phyloP scores from a whole-genome alignment of 2,113 vertebrate genomes.

The Arizona elegans region DNA sequence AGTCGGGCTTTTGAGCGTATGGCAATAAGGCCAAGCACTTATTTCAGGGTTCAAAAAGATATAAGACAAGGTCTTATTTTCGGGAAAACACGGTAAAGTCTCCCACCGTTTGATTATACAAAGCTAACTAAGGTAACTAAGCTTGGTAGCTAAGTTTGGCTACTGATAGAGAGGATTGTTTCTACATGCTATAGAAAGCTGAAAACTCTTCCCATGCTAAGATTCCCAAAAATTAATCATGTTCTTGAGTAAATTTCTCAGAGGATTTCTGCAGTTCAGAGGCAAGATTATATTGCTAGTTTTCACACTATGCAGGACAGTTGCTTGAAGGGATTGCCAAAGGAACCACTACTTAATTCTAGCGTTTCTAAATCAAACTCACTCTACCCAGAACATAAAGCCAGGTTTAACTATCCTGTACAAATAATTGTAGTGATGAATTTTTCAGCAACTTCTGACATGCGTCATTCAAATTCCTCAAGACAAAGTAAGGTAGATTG shows the following conservation, averaged over 20 bases:
- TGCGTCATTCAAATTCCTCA: background rate
- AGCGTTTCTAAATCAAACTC: background rate
- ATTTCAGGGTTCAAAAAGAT: too few relatives aligned
- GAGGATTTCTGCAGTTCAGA: background rate
- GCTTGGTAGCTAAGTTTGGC: background rate
- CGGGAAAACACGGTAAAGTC: too few relatives aligned
- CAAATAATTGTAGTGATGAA: background rate
- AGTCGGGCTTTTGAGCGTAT: too few relatives aligned
- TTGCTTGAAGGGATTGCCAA: background rate
- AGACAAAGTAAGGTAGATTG: background rate
- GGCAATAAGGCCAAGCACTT: too few relatives aligned
- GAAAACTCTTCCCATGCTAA: background rate
- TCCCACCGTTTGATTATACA: background rate
- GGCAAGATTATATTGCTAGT: background rate
- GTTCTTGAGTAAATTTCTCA: background rate
- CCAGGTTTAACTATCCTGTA: background rate
- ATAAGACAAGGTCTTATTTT: too few relatives aligned
- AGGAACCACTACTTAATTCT: background rate
- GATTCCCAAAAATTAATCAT: background rate
- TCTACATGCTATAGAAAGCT: background rate
- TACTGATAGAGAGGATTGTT: background rate
- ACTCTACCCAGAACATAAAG: background rate
- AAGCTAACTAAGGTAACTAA: background rate
- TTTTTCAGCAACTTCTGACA: background rate
- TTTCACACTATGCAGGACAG: background rate